A percentile compares a stretch with the other conserved stretches of the same genome.
phyloP scores from a whole-genome alignment of 2,888 invertebrate genomes.

The Graphium colonna region DNA sequence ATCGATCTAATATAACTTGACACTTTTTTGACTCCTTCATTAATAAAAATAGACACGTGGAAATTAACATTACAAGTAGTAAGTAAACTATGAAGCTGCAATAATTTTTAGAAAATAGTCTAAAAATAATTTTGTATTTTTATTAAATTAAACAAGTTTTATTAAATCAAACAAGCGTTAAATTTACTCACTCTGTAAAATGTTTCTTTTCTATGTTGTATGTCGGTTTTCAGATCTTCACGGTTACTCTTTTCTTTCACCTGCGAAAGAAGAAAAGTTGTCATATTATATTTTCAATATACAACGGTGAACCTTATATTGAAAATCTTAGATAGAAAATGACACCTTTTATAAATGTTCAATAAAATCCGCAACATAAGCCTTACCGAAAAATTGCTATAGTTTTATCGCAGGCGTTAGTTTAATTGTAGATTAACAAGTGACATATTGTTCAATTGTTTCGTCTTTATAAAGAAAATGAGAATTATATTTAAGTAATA shows the following conservation, averaged over 20 bases:
- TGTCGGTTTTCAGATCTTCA: conserved; percentile 71
- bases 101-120: too few species aligned
- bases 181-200: conserved; percentile 61
- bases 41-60: too few species aligned
- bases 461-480: neutral
- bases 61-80: too few species aligned
- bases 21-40: too few species aligned
- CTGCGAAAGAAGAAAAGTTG: conserved; percentile 56
- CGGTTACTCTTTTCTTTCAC: conserved; percentile 68
- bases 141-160: too few species aligned
- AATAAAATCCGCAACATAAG: neutral
- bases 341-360: neutral
- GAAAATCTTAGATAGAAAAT: neutral
- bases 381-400: conserved; percentile 3
- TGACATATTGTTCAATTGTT: neutral
- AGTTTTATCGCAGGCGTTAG: conserved; percentile 1
- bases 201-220: conserved; percentile 74
- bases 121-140: too few species aligned
- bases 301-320: neutral
- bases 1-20: too few species aligned
- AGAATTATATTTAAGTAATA: neutral
- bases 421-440: too few species aligned
- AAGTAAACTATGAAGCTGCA: too few species aligned
- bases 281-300: neutral
- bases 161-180: neutral